Base-by-base conservation (phyloP, 1,140 invertebrate species). In the Oncopodura yosiiana region DNA sequence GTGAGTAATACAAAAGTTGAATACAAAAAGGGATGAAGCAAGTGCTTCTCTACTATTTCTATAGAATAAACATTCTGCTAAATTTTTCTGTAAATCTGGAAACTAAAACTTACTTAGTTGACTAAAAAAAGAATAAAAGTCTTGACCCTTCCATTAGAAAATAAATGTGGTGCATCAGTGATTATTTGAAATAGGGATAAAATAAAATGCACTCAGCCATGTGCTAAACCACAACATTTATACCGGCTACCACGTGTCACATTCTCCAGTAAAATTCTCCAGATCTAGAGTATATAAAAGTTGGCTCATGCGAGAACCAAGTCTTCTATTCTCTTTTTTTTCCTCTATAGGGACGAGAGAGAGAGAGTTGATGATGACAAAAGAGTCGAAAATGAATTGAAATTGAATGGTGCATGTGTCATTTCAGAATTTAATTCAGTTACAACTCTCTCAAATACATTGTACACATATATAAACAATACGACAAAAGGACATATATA, bases 131-230 rank as follows among this genome's bases (percentile, higher is more conserved):
- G 27, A 46, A 19, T 46, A 44, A 44, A 44, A 26, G 24, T 44
- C 29, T 18, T 3, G 14, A 44, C n/a, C n/a, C n/a, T n/a, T n/a
- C n/a, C n/a, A n/a, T n/a, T n/a, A n/a, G n/a, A n/a, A n/a, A n/a
- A n/a, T n/a, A n/a, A n/a, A n/a, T n/a, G n/a, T n/a, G n/a, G n/a
- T n/a, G n/a, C n/a, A n/a, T n/a, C n/a, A n/a, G n/a, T 46, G 44
- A 32, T 16, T n/a, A 16, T 32, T 16, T 27, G 34, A 46, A 21
- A 18, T 46, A 32, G 34, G 34, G 44, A 46, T 14, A 32, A 45
- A 38, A 55, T 42, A 46, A 55, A 55, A 45, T 55, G 53, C 53
- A 55, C 14, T 30, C 44, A 55, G 39, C 44, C 53, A 49, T 55
- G 46, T 44, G 38, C 36, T 46, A 55, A 45, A 55, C 53, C 53